A percentile compares a stretch with the other conserved stretches of the same genome.
These are phyloP conservation scores for Promerops cafer DNA, from an alignment of 2,113 vertebrate species.

Conservation along the genomic window DNA sequence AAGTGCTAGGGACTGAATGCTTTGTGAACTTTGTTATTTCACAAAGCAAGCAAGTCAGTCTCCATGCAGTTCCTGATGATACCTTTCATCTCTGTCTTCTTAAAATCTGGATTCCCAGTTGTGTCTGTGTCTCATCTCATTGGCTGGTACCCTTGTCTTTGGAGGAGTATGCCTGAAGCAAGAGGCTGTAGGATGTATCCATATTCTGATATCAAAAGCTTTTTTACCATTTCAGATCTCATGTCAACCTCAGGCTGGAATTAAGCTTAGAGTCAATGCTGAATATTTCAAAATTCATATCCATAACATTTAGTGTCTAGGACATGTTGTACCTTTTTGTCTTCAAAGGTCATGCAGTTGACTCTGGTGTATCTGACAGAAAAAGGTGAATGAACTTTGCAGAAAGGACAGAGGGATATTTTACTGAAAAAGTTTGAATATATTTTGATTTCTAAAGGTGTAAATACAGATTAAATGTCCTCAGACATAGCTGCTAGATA, in stretches of 20 bases:
- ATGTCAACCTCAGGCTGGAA: neutral
- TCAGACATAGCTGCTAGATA: neutral
- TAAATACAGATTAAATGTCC: neutral
- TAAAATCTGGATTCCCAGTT: neutral
- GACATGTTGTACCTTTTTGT: neutral
- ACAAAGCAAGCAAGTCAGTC: neutral
- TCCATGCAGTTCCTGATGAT: neutral
- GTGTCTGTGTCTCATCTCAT: neutral
- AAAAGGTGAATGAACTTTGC: neutral
- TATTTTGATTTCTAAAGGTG: neutral
- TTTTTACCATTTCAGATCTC: neutral
- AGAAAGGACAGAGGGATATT: neutral
- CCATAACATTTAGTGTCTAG: neutral
- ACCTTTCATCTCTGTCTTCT: neutral
- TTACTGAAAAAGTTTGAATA: neutral
- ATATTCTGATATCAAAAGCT: neutral
- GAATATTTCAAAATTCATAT: neutral
- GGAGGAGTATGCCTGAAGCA: neutral
- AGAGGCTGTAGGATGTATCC: neutral
- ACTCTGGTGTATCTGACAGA: neutral
- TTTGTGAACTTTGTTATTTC: neutral
- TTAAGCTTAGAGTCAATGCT: neutral
- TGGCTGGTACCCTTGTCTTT: neutral
- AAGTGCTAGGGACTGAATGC: neutral
- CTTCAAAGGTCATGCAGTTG: neutral